Evolutionary conservation across 2,888 invertebrate species (phyloP), one percentile per base, ranked within the genome.

Genomic region (Mayetiola destructor): DNA sequence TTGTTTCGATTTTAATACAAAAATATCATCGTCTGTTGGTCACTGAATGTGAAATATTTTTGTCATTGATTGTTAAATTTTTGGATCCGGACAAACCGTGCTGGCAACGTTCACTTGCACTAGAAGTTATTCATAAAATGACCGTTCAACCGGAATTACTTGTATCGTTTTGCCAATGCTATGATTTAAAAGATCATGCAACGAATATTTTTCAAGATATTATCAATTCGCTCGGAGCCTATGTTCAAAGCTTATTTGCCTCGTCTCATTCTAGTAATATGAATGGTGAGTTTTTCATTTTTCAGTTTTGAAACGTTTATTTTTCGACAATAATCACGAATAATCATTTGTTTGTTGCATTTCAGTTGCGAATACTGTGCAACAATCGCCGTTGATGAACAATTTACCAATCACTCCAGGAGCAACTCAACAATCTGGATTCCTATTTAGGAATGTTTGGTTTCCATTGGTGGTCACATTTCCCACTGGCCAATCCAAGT

Each of bases 41-140:
- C 30, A 97, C 97, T 0, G 96, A 99, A 73, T 96, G 96, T 72
- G 99, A 99, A 75, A 97, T 99, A 68, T 97, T 99, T 73, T 76
- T 99, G 42, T 95, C 96, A 0, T 76, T 97, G 56, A 88, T 99
- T 56, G 90, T 97, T 36, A 96, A 97, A 73, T 97, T 99, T 74
- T 75, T 97, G 70, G 97, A 97, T 70, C 88, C 91, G 0, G 97
- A 97, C 68, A 94, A 95, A 72, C 93, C 94, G 2, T 79, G 86
- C 61, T 99, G 99, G 97, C 96, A 97, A 70, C 77, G 96, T 58
- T 92, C 94, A 1, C 72, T 96, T 56, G 95, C 97, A 0, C 71
- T 99, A 18, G 99, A 99, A 76, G 95, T 97, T 2, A 76, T 99
- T 48, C 94, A 95, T 69, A 91, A 90, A 73, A 85, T 99, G 79